Percentiles rank a stretch among this genome's conserved stretches.
Evolutionary conservation across 2,888 invertebrate genomes (phyloP).

Genomic region (Dichetophora obliterata): DNA sequence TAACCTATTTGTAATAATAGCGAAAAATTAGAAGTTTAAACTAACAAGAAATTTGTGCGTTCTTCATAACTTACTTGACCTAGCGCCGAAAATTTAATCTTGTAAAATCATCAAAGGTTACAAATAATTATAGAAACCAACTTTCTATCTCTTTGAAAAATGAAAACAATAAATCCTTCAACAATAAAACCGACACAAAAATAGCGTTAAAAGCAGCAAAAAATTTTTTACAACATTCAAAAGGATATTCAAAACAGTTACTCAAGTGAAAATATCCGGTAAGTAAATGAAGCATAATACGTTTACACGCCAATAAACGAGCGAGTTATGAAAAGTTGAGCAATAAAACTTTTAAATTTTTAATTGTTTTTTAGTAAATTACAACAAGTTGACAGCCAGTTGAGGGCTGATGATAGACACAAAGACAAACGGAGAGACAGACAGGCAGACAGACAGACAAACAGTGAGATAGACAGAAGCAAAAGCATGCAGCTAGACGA

Average conservation of each 20-base stretch:
- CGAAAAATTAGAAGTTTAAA: no score
- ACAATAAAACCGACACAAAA: background rate
- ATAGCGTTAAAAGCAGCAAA: background rate
- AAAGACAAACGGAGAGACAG: background rate
- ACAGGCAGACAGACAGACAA: conserved; percentile 6
- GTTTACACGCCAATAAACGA: conserved; percentile 25
- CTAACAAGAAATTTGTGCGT: no score
- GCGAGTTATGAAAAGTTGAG: background rate
- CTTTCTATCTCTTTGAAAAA: no score
- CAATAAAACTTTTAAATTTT: conserved; percentile 30
- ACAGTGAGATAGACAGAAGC: background rate
- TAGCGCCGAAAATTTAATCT: no score
- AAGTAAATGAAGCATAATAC: background rate
- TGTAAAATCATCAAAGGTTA: no score
- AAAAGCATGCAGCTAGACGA: background rate
- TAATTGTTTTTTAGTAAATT: conserved; percentile 40
- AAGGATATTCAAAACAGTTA: background rate
- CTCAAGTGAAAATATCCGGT: background rate
- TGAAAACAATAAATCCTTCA: background rate
- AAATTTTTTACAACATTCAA: background rate
- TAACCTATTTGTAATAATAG: no score
- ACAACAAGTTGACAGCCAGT: conserved; percentile 17
- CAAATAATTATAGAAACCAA: no score
- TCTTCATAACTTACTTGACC: no score
- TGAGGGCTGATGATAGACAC: background rate